These are phyloP conservation scores for Macrostomum lignano DNA, from an alignment of 1,140 invertebrate genomes.

Conservation along the genomic window DNA sequence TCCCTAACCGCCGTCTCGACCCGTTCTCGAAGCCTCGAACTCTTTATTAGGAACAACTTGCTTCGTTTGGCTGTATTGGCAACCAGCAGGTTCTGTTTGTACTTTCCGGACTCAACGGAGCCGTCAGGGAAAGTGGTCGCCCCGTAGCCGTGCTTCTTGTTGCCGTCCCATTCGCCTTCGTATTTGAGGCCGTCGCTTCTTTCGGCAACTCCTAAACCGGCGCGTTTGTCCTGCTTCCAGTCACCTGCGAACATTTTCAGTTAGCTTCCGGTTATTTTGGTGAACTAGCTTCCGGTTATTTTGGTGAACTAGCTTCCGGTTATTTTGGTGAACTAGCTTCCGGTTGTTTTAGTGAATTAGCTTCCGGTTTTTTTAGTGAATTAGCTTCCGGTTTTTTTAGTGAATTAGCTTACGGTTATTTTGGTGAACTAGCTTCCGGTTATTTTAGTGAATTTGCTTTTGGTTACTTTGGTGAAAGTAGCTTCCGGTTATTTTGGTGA, in stretches of 20 bases:
- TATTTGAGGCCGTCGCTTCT: conserved; percentile 79
- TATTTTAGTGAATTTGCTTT: too few species aligned
- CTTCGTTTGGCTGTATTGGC: background rate
- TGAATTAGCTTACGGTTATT: conserved; percentile 3
- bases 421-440: too few species aligned
- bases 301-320: too few species aligned
- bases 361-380: too few species aligned
- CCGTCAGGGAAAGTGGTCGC: conserved; percentile 87
- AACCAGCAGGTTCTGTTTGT: conserved; percentile 92
- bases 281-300: too few species aligned
- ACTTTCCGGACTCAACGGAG: conserved; percentile 79
- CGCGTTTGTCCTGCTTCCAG: conserved; percentile 96
- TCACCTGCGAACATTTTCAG: conserved; percentile 91
- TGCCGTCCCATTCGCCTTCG: conserved; percentile 97
- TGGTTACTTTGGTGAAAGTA: too few species aligned
- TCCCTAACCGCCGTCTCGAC: conserved; percentile 5
- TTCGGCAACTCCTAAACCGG: conserved; percentile 86
- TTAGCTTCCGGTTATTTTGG: conserved; percentile 15
- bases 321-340: too few species aligned
- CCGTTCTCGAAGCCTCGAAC: conserved; percentile 3
- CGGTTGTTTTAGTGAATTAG: too few species aligned
- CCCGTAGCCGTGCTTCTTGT: conserved; percentile 98
- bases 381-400: background rate
- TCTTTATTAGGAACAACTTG: background rate
- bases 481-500: too few species aligned